Conservation (phyloP, 92 coral and sea anemone genomes). For the Bergia sp. region DNA sequence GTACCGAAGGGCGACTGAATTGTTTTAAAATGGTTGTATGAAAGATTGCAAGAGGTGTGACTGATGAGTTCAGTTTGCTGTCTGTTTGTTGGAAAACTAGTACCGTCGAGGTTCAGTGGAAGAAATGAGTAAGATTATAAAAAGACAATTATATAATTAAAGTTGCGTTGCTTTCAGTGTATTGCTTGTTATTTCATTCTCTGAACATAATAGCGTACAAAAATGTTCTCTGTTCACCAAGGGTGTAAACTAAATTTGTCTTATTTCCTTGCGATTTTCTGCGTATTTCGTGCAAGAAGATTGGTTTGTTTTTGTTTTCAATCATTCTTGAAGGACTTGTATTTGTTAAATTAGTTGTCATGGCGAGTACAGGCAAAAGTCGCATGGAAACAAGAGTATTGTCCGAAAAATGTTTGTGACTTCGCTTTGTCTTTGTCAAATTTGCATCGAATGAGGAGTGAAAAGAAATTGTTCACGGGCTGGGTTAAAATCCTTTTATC, state of each 20-base stretch:
- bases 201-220: too few species aligned
- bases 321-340: too few species aligned
- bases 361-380: background rate
- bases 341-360: too few species aligned
- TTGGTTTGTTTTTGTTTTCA: too few species aligned
- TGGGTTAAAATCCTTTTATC: background rate
- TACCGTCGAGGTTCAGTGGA: background rate
- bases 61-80: background rate
- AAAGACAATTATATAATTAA: background rate
- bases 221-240: too few species aligned
- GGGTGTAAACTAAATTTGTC: too few species aligned
- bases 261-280: too few species aligned
- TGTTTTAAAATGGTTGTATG: background rate
- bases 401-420: background rate
- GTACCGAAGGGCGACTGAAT: background rate
- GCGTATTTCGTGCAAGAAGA: too few species aligned
- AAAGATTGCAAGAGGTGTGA: background rate
- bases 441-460: background rate
- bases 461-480: background rate
- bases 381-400: constrained; percentile 16
- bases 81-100: constrained; percentile 12
- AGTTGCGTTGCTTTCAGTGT: constrained; percentile 1
- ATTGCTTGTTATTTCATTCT: background rate
- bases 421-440: background rate
- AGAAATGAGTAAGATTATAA: background rate